Conservation (phyloP, 2,113 vertebrate genomes). For the Struthio camelus region DNA sequence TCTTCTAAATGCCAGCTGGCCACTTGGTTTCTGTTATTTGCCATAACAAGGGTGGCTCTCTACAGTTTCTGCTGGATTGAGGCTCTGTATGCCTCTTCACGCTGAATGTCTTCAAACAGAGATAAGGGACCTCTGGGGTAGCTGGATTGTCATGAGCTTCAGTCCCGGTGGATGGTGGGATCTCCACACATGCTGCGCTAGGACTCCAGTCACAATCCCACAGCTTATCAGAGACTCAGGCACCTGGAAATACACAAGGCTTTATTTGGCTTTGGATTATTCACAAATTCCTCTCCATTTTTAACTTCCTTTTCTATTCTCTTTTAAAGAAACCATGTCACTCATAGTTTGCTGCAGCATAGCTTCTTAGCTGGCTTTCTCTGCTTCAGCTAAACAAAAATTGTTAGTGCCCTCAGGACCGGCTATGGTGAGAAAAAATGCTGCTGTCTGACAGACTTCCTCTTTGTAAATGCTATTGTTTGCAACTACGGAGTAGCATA, state of each 20-base stretch:
- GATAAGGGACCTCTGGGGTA: neutral
- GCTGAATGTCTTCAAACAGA: neutral
- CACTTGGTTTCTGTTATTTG: neutral
- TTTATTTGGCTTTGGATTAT: neutral
- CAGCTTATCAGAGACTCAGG: neutral
- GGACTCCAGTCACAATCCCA: neutral
- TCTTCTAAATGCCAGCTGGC: neutral
- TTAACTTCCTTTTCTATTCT: neutral
- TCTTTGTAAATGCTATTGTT: neutral
- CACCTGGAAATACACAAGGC: neutral
- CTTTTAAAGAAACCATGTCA: neutral
- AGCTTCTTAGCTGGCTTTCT: neutral
- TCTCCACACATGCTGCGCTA: neutral
- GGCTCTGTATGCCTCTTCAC: neutral
- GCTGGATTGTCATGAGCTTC: neutral
- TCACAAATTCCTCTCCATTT: neutral
- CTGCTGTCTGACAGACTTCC: neutral
- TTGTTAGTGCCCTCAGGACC: neutral
- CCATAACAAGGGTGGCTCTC: neutral
- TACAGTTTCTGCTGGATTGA: neutral
- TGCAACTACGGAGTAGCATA: too few species aligned
- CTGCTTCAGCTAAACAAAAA: neutral
- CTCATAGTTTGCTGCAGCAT: neutral
- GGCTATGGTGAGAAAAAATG: neutral
- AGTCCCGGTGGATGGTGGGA: neutral